Evolutionary conservation across 2,888 invertebrate species (phyloP).

Genomic region (Palloptera scutellata): DNA sequence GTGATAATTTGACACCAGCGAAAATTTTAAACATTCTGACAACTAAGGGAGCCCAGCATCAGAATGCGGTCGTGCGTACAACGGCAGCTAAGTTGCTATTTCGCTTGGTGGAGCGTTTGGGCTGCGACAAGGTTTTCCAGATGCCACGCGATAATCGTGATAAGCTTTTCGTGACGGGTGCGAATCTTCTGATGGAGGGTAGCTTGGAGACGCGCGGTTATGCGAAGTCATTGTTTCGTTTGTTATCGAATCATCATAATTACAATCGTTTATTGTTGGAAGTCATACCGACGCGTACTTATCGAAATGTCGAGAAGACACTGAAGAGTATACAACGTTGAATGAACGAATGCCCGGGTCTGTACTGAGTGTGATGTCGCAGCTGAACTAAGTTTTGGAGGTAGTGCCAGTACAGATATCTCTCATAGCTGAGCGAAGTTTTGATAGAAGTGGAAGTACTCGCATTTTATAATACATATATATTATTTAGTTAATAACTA

Average conservation of each 20-base stretch:
- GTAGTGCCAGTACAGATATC: too few species aligned
- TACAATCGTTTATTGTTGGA: constrained; percentile 82
- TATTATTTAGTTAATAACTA: background rate
- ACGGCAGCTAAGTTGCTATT: constrained; percentile 82
- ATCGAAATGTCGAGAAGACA: constrained; percentile 85
- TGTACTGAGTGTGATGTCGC: too few species aligned
- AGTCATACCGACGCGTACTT: constrained; percentile 78
- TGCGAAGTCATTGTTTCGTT: constrained; percentile 79
- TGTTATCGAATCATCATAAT: constrained; percentile 75
- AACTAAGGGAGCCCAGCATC: constrained; percentile 78
- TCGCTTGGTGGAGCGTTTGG: constrained; percentile 75
- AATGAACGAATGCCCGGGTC: background rate
- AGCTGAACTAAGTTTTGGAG: too few species aligned
- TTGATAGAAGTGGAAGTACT: too few species aligned
- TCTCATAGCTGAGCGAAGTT: too few species aligned
- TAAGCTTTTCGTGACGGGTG: constrained; percentile 79
- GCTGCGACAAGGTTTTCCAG: constrained; percentile 76
- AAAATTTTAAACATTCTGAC: constrained; percentile 74
- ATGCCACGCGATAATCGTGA: constrained; percentile 81
- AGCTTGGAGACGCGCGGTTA: constrained; percentile 84
- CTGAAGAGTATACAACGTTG: constrained; percentile 63
- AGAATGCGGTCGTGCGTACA: constrained; percentile 86
- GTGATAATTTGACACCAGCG: constrained; percentile 76
- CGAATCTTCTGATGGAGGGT: constrained; percentile 85
- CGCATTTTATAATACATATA: too few species aligned